These are phyloP conservation scores for Heliconius himera DNA, from an alignment of 1,140 invertebrate species.

Conservation along the genomic window DNA sequence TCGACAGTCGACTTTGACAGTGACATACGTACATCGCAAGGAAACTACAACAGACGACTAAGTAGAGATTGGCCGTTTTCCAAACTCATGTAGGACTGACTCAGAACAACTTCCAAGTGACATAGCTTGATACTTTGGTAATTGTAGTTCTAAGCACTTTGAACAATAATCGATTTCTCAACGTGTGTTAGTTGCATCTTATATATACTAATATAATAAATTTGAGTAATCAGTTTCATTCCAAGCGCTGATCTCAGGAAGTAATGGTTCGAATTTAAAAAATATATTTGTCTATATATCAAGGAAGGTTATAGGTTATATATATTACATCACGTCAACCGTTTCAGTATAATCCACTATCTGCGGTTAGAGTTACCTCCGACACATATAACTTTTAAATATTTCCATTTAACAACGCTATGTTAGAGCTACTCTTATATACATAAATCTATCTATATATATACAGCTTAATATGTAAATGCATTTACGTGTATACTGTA, in stretches of 20 bases:
- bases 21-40: conserved; percentile 27
- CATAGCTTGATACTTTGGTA: conserved; percentile 29
- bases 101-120: conserved; percentile 33
- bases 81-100: conserved; percentile 33
- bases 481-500: background rate
- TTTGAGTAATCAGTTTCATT: no score
- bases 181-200: background rate
- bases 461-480: background rate
- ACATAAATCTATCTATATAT: no score
- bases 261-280: no score
- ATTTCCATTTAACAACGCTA: no score
- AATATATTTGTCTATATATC: no score
- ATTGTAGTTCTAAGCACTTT: conserved; percentile 26
- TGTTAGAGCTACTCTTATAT: background rate
- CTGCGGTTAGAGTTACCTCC: no score
- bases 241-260: no score
- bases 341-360: no score
- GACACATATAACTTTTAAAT: no score
- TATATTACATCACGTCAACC: no score
- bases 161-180: conserved; percentile 21
- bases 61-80: conserved; percentile 36
- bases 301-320: no score
- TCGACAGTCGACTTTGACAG: conserved; percentile 12
- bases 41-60: conserved; percentile 21
- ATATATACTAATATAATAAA: background rate